Base-by-base conservation (phyloP, 2,888 invertebrate genomes). In the Dysmachus trigonus region DNA sequence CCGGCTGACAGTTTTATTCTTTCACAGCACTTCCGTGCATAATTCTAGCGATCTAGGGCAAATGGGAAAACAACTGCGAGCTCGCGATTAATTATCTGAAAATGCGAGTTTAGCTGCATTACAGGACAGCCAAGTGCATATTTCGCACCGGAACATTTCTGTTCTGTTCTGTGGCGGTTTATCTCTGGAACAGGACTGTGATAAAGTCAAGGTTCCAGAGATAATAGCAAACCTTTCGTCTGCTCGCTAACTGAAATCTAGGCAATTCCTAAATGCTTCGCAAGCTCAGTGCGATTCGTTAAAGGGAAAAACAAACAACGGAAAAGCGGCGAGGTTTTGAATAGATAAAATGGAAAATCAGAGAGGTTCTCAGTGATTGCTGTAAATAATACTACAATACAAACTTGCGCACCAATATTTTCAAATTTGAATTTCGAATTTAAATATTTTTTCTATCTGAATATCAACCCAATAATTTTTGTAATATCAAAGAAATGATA, bases 1-100 rank as follows among this genome's bases (percentile, higher is more conserved):
- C 74, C 74, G 76, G 73, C 22, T 85, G 85, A 85, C 85, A 85
- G 85, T 76, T 85, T 85, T 85, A 85, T 85, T 74, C 85, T 85
- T 85, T 74, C 74, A 33, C 53, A 76, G 33, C 74, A 53, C 51
- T 74, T 85, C 74, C 74, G 82, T 38, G 41, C 41, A 72, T 83
- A 72, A 72, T 72, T 72, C 83, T 41, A 38, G 71, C 30, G 83
- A 30, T 41, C 22, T 72, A 72, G 35, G 18, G 83, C 38, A 83
- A 72, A 83, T 83, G 72, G 72, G 72, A 83, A 83, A 72, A 83
- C 83, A 83, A 83, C 72, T 72, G 72, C 41, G 71, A 72, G 83
- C 22, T 38, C 30, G 72, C 72, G 71, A 83, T 83, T 83, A 83
- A 83, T 83, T 83, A 83, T 83, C 38, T 41, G 83, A 83, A 82